A percentile compares a stretch with the other conserved stretches of the same genome.
Conservation (phyloP, 2,113 vertebrate species). For the Myotis davidii region DNA sequence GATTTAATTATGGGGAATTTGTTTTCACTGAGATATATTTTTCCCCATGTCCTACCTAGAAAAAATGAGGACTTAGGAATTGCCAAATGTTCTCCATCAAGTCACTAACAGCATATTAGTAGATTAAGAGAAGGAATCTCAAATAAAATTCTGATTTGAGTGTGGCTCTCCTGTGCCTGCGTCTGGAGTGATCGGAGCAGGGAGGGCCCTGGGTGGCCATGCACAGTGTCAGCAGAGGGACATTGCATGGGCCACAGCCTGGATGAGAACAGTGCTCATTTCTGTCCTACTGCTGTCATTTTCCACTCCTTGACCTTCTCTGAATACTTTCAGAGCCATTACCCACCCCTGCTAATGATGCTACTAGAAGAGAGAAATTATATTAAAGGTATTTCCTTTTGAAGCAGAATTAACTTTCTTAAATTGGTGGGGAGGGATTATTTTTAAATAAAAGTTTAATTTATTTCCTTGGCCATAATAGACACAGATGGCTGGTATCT, state of each 20-base stretch:
- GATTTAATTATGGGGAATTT: conserved; percentile 14
- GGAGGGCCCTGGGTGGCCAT: too few species aligned
- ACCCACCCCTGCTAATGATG: neutral
- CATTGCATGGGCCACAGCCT: rapidly evolving
- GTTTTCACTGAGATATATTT: neutral
- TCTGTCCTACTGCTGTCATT: neutral
- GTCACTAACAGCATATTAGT: neutral
- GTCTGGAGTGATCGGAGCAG: neutral
- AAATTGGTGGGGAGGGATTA: too few species aligned
- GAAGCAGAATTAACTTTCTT: conserved; percentile 46
- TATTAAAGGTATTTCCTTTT: neutral
- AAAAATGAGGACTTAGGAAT: neutral
- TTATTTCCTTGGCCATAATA: neutral
- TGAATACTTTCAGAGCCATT: neutral
- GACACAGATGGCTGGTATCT: neutral
- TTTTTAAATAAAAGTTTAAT: neutral
- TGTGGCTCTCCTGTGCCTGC: neutral
- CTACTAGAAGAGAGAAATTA: neutral
- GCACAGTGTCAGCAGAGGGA: neutral
- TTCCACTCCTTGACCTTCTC: neutral
- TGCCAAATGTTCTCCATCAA: neutral
- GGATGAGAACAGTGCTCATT: neutral
- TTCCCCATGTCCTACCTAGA: neutral
- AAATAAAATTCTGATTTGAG: neutral
- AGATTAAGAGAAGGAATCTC: neutral